These are phyloP conservation scores for Heterohyrax brucei DNA, from an alignment of 2,797 vertebrate species.

Conservation along the genomic window DNA sequence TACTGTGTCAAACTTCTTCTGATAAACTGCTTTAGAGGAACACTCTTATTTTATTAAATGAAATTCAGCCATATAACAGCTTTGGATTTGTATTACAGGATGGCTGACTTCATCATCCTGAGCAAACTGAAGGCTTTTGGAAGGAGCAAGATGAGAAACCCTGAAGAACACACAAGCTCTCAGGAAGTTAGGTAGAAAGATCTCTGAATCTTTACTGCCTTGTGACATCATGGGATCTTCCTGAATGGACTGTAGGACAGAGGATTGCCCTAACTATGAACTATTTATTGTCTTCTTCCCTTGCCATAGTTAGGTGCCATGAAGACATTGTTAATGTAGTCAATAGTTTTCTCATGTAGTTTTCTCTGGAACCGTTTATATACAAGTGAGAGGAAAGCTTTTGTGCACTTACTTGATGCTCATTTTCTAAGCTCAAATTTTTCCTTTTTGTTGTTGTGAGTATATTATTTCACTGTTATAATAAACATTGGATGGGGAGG, in stretches of 20 bases:
- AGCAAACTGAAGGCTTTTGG: conserved; percentile 68
- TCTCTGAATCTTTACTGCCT: conserved; percentile 37
- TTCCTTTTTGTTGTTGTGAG: conserved; percentile 68
- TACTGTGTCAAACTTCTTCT: neutral
- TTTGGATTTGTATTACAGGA: conserved; percentile 87
- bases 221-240: conserved; percentile 20
- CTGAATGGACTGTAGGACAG: conserved; percentile 64
- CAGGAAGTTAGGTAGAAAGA: conserved; percentile 71
- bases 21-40: conserved; percentile 5
- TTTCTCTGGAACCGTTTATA: conserved; percentile 73
- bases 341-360: conserved; percentile 62
- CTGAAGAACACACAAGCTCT: conserved; percentile 50
- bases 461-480: conserved; percentile 75
- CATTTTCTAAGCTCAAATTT: conserved; percentile 72
- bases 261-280: conserved; percentile 66
- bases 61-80: neutral
- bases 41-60: neutral
- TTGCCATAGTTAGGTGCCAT: neutral
- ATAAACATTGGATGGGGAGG: conserved; percentile 72
- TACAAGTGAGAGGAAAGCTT: conserved; percentile 81
- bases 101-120: conserved; percentile 87
- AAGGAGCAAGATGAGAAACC: conserved; percentile 67
- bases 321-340: neutral
- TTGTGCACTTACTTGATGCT: conserved; percentile 15
- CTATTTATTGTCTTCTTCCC: conserved; percentile 89